phyloP scores from a whole-genome alignment of 2,888 invertebrate species.

The Invenusta paracnida region DNA sequence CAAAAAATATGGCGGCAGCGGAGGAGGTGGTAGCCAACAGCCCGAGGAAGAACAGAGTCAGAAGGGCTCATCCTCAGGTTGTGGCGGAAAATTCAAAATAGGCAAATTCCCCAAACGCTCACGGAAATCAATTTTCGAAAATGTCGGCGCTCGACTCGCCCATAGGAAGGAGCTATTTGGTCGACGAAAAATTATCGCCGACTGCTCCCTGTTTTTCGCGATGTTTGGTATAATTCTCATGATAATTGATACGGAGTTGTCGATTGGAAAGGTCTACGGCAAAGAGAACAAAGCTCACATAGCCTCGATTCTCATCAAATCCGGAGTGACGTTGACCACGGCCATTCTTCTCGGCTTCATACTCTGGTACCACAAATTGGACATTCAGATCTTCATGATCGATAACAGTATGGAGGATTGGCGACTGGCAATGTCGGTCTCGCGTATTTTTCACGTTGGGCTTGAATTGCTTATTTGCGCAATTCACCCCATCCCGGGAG shows the following conservation, averaged over 20 bases:
- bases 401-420: conserved; percentile 58
- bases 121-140: conserved; percentile 49
- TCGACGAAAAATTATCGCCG: conserved; percentile 52
- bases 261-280: conserved; percentile 49
- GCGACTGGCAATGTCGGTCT: conserved; percentile 53
- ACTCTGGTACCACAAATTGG: conserved; percentile 55
- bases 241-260: conserved; percentile 56
- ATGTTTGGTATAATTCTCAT: conserved; percentile 55
- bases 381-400: conserved; percentile 55
- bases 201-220: conserved; percentile 53
- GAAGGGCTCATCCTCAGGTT: conserved; percentile 40
- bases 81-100: conserved; percentile 37
- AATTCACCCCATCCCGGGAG: conserved; percentile 56
- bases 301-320: conserved; percentile 52
- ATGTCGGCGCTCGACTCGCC: conserved; percentile 57
- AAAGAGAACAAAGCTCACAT: conserved; percentile 44
- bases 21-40: not conserved
- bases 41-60: not conserved
- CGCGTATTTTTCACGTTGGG: conserved; percentile 65
- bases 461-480: conserved; percentile 67
- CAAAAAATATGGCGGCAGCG: not conserved
- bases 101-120: not conserved
- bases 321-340: conserved; percentile 54
- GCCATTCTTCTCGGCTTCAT: conserved; percentile 53
- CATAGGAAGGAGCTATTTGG: conserved; percentile 55